A percentile compares a stretch with the other conserved stretches of the same genome.
phyloP scores from a whole-genome alignment of 2,113 vertebrate genomes.

The Epinephelus cyanopodus region DNA sequence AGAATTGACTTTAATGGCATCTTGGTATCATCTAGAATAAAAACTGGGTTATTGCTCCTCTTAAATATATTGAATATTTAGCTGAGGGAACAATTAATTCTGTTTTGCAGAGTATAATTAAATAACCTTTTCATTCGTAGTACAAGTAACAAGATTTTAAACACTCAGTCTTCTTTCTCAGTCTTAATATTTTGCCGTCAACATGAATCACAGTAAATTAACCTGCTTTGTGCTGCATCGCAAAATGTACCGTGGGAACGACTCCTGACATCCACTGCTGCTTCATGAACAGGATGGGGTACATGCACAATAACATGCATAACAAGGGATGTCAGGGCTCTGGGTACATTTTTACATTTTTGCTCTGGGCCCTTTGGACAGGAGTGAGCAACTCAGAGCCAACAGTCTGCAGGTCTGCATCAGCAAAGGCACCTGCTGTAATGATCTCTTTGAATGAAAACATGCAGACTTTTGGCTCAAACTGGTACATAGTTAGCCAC shows the following conservation, averaged over 20 bases:
- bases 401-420: neutral
- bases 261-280: slow-evolving; percentile 20
- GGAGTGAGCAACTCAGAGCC: neutral
- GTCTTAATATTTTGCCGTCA: neutral
- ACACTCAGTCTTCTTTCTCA: neutral
- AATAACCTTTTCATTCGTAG: neutral
- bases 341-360: neutral
- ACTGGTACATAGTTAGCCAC: neutral
- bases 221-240: neutral
- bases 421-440: neutral
- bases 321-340: neutral
- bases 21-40: neutral
- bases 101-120: neutral
- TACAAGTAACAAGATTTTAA: neutral
- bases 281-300: neutral
- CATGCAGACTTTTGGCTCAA: neutral
- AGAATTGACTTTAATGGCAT: neutral
- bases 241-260: neutral
- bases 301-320: neutral
- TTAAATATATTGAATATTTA: neutral
- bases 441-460: neutral
- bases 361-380: neutral
- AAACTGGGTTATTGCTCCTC: neutral
- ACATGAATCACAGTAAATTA: slow-evolving; percentile 17
- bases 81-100: neutral